Base-by-base conservation (phyloP, 2,797 vertebrate genomes). In the Clamator glandarius region DNA sequence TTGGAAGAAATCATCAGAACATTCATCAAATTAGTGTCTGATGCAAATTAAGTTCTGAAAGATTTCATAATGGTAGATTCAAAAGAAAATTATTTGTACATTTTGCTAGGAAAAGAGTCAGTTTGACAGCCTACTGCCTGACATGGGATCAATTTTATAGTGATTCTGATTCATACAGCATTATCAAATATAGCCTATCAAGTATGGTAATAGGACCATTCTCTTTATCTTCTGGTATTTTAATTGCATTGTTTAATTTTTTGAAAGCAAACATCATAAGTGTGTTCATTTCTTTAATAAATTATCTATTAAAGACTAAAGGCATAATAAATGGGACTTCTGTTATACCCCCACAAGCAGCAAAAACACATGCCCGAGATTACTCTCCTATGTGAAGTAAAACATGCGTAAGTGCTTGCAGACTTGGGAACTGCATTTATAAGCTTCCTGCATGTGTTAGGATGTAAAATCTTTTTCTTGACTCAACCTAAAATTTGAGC, bases 391-490 rank as follows among this genome's bases (percentile, higher is more conserved):
- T 19, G 62, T 41, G 66, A 94, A 87, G 36, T 70, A 59, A 90
- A 94, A 90, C 18, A 55, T 1, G 2, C 55, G 2, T n/a, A 87
- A 85, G 28, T 70, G 72, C 50, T 74, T 86, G 59, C 84, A 92
- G 82, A 75, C 76, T 39, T 63, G 55, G 26, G 62, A 87, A 68
- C 16, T 81, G 21, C 29, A 67, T 79, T 88, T 88, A 76, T 54
- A 73, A 89, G 59, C 51, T 88, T 89, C 57, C 84, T 93, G 42
- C 59, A 63, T 6, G 15, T 4, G 2, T 69, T 39, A 57, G 12
- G 52, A 95, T 79, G 59, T 42, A 94, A 93, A 93, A 80, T 31
- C 68, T 61, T 80, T 57, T 42, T 85, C 76, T 31, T 51, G 12
- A 69, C 69, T 63, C 36, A 79, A 51, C 18, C 48, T 59, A 90